phyloP scores from a whole-genome alignment of 2,797 vertebrate species.

The Falco novaeseelandiae region DNA sequence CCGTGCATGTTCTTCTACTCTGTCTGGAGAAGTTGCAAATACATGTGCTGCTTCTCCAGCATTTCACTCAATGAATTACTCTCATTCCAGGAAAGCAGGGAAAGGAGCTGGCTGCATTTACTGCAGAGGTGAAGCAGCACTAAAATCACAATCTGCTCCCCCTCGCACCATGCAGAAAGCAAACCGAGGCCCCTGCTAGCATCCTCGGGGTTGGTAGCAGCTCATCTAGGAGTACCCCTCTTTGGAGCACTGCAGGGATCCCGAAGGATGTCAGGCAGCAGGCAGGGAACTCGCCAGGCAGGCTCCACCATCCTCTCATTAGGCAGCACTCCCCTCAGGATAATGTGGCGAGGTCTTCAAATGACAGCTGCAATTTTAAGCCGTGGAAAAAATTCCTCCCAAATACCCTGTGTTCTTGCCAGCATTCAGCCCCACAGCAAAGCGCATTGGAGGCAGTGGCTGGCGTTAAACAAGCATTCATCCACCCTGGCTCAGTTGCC shows the following conservation, averaged over 20 bases:
- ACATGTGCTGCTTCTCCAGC: rapidly evolving
- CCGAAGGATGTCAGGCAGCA: neutral
- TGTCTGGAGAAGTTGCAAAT: neutral
- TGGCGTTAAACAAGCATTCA: neutral
- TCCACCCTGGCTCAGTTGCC: neutral
- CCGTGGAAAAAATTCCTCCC: neutral
- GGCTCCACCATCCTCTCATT: constrained; percentile 37
- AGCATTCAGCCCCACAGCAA: neutral
- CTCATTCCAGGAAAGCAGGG: neutral
- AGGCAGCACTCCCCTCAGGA: neutral
- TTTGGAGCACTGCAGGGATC: neutral
- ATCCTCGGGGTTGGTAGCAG: rapidly evolving
- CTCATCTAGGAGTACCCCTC: neutral
- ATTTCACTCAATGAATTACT: neutral
- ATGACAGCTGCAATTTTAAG: neutral
- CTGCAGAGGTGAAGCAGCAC: neutral
- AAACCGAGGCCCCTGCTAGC: rapidly evolving
- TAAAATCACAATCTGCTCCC: neutral
- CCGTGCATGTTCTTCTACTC: neutral
- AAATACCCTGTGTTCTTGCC: neutral
- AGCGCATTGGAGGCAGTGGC: neutral
- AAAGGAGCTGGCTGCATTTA: neutral
- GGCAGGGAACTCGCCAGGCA: constrained; percentile 1
- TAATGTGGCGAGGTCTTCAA: neutral
- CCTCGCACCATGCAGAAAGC: neutral